Evolutionary conservation across 2,113 vertebrate species (phyloP), one percentile per base, ranked within the genome.

Genomic region (Melierax canorus): DNA sequence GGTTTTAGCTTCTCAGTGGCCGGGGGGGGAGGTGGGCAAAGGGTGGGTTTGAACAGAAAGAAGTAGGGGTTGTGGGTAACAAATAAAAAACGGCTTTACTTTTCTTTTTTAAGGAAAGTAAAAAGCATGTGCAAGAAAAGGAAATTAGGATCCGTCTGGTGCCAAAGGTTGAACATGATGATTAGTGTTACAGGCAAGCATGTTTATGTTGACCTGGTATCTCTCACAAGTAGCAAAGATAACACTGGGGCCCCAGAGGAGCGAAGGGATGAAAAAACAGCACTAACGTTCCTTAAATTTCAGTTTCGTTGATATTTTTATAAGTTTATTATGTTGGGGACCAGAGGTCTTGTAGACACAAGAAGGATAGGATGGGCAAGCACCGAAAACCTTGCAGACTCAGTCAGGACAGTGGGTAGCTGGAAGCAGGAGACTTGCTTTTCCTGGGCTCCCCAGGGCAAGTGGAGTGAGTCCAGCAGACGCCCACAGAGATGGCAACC

Each of bases 161-260:
- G 58, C 64, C 15, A 50, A 50, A 64, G 78, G 39, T 75, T 75
- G 81, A 74, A 26, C 5, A 1, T 6, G 4, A 8, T 60, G n/a
- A 6, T 85, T 58, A 53, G 30, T 26, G 30, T 71, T 58, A 53
- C 59, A 46, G 15, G 17, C 12, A 55, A 59, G 34, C 56, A 26
- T 0, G 0, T 1, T 56, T 85, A 10, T 30, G 19, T 22, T 79
- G 62, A 66, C 34, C 34, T 26, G 6, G 16, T 36, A 4, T 53
- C 29, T 78, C 22, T 63, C 60, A 38, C 14, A 9, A 17, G 11
- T 20, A 41, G 6, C 12, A 32, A 67, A 58, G 62, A 20, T 72
- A 74, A 34, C 1, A 1, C 24, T 59, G 66, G 41, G 46, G 45
- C 24, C 38, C n/a, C 3, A 10, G 19, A 18, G n/a, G 39, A 78